These are phyloP conservation scores for Calyptomena viridis DNA, from an alignment of 2,113 vertebrate genomes.

Conservation along the genomic window DNA sequence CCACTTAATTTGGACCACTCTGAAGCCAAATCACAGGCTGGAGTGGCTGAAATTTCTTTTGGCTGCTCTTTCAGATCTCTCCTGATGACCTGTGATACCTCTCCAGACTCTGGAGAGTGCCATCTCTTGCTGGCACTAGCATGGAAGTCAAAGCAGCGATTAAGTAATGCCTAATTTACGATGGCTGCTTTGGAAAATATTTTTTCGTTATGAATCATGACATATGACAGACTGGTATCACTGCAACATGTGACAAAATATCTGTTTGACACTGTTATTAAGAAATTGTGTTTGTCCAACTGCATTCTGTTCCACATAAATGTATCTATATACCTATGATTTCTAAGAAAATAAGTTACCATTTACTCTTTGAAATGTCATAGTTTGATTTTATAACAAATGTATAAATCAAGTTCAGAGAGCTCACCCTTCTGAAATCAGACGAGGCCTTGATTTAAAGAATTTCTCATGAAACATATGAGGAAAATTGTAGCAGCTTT, in stretches of 20 bases:
- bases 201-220: neutral
- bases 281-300: neutral
- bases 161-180: neutral
- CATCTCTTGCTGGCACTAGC: neutral
- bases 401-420: neutral
- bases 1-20: neutral
- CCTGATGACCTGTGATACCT: neutral
- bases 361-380: neutral
- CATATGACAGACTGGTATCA: neutral
- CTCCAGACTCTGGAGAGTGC: neutral
- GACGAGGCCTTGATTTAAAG: neutral
- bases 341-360: neutral
- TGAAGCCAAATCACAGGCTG: neutral
- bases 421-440: neutral
- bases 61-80: neutral
- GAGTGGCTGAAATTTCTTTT: neutral
- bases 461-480: neutral
- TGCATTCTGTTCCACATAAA: neutral
- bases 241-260: neutral
- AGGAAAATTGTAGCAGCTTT: neutral
- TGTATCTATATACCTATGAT: neutral
- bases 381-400: neutral
- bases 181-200: neutral
- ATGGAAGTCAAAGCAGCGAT: neutral
- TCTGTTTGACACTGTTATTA: neutral